These are phyloP conservation scores for Hypsopygia costalis DNA, from an alignment of 2,888 invertebrate species.

Conservation along the genomic window DNA sequence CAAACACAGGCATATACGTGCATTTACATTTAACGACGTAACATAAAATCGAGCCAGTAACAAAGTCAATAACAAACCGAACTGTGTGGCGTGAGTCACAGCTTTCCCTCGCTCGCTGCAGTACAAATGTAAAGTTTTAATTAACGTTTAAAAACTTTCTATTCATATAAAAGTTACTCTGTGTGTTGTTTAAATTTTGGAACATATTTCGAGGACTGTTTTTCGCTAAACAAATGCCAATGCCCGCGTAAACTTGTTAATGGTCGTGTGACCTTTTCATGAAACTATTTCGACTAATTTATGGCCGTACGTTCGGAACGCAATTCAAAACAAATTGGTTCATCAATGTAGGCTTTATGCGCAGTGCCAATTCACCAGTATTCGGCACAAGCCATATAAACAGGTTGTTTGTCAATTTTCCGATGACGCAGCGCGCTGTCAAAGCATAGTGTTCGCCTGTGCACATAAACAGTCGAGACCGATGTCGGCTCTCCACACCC, in stretches of 20 bases:
- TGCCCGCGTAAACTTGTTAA: not conserved
- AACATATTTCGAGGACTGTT: conserved; percentile 26
- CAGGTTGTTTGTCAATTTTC: conserved; percentile 64
- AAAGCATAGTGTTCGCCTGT: conserved; percentile 55
- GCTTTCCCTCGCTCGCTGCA: conserved; percentile 37
- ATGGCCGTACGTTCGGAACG: not conserved
- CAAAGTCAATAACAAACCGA: conserved; percentile 42
- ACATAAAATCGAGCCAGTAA: conserved; percentile 28
- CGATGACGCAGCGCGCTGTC: conserved; percentile 64
- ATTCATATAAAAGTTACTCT: conserved; percentile 44
- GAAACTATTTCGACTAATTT: not conserved
- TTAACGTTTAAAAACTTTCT: conserved; percentile 63
- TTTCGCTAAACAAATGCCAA: conserved; percentile 1
- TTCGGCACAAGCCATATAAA: conserved; percentile 30
- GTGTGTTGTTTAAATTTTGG: conserved; percentile 39
- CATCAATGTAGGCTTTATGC: conserved; percentile 10
- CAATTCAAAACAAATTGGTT: conserved; percentile 5
- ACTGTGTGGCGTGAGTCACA: conserved; percentile 32
- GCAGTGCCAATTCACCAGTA: not conserved
- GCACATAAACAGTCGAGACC: conserved; percentile 61
- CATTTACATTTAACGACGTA: conserved; percentile 25
- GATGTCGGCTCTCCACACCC: conserved; percentile 27
- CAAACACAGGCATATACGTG: not conserved
- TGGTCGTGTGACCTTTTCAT: not conserved
- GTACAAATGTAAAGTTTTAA: conserved; percentile 56